Base-by-base conservation (phyloP, 2,113 vertebrate species). In the Pelobates fuscus region DNA sequence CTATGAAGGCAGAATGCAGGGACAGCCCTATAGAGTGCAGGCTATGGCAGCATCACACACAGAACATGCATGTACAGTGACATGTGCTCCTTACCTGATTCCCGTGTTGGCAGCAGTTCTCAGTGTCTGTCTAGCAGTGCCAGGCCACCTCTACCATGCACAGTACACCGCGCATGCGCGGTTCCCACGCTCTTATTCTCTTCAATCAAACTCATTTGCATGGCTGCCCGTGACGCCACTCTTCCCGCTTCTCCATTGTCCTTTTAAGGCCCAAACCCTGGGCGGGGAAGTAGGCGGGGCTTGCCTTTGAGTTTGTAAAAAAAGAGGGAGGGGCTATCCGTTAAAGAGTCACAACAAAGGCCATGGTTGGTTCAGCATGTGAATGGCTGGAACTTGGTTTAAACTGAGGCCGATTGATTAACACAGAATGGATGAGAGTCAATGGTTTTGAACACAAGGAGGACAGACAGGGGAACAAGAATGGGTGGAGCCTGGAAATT, bases 241-340 rank as follows among this genome's bases (percentile, higher is more conserved):
- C 89, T 91, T 91, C 91, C 88, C 87, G 86, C 85, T 67, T 84
- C 30, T 85, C 83, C 86, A 55, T 86, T 91, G 88, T 84, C 94
- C 93, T 91, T 94, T 94, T 93, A 92, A 90, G 93, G 92, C 85
- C 83, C 90, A 85, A 84, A 92, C 86, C 85, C 88, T 91, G 88
- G 90, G 92, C 92, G 92, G 92, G 92, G 92, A 93, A 80, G 71
- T 67, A 74, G 41, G 37, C 55, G 44, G 2, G 52, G 8, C 29
- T 52, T 20, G 15, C 63, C 44, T 41, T 14, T 18, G 29, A 62
- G 5, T 17, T 52, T 14, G 25, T 49, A 44, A 55, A 26, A 49
- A 21, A 49, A 26, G 44, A 25, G 17, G 65, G 44, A 23, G 65
- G 24, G 43, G 25, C 24, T 2, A 46, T 24, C 5, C 5, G 8